Evolutionary conservation across 2,888 invertebrate species (phyloP).

Genomic region (Pasiphila rectangulata): DNA sequence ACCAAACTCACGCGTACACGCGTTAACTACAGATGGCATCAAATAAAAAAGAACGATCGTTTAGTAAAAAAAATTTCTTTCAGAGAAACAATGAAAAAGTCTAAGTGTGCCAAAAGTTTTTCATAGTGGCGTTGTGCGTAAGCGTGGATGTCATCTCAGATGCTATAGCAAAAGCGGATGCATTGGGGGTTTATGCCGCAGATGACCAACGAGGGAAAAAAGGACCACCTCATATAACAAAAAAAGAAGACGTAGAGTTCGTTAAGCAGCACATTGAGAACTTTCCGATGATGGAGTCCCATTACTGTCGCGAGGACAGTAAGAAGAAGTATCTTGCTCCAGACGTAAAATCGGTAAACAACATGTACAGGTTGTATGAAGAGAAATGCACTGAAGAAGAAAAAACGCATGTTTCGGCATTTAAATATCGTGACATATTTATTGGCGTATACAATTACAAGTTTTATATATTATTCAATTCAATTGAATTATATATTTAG

Average conservation of each 20-base stretch:
- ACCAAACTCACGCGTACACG: background rate
- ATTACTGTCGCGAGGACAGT: constrained; percentile 19
- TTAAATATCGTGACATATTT: constrained; percentile 1
- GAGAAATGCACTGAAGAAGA: constrained; percentile 13
- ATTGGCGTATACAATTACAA: background rate
- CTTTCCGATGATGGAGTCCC: constrained; percentile 16
- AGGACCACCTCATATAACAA: constrained; percentile 10
- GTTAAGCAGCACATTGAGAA: constrained; percentile 15
- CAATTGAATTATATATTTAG: no score
- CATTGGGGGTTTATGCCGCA: background rate
- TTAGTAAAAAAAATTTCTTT: constrained; percentile 9
- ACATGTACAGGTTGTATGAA: constrained; percentile 28
- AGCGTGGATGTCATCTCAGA: constrained; percentile 15
- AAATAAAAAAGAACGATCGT: constrained; percentile 10
- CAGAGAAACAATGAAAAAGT: constrained; percentile 7
- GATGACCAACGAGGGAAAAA: background rate
- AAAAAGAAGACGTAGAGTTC: constrained; percentile 6
- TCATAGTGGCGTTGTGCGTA: constrained; percentile 4
- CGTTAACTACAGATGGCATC: constrained; percentile 8
- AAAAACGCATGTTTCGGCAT: background rate
- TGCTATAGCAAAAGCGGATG: constrained; percentile 7
- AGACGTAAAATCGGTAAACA: constrained; percentile 19
- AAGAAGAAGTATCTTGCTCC: constrained; percentile 18
- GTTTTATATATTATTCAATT: no score
- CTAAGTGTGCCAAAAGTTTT: constrained; percentile 10